phyloP scores from a whole-genome alignment of 2,797 vertebrate species.

The Sus cebifrons region DNA sequence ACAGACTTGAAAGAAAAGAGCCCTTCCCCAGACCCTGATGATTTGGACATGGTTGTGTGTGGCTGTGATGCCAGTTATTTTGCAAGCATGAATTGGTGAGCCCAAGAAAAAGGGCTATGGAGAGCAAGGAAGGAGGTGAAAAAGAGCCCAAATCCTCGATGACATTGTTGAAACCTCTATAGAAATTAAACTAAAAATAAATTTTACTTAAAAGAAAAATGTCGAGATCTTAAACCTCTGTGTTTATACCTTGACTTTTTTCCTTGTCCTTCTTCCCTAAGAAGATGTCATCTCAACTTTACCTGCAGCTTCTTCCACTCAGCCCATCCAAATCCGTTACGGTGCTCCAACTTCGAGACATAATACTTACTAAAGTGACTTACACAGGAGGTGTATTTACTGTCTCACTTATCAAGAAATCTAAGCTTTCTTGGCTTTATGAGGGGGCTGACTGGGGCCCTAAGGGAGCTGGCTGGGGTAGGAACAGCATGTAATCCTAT shows the following conservation, averaged over 20 bases:
- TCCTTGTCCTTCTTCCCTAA: background rate
- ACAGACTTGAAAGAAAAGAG: background rate
- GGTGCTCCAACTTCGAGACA: background rate
- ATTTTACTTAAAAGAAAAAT: slow-evolving; percentile 3
- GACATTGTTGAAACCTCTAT: background rate
- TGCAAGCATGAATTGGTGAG: background rate
- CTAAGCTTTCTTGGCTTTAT: background rate
- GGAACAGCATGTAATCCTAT: background rate
- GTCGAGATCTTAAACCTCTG: background rate
- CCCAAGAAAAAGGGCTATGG: background rate
- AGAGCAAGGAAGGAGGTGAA: background rate
- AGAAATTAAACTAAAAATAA: slow-evolving; percentile 8
- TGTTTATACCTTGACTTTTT: background rate
- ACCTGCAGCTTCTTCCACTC: background rate
- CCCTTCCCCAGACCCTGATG: background rate
- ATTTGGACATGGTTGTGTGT: background rate
- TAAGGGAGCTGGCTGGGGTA: background rate
- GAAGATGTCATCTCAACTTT: background rate
- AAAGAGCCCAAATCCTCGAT: background rate
- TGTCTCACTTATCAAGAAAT: slow-evolving; percentile 27
- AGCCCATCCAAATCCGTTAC: background rate
- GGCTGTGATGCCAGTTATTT: background rate
- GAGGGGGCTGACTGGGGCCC: background rate
- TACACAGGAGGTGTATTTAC: background rate
- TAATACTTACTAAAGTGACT: background rate